Percentiles rank a stretch among this genome's conserved stretches.
Evolutionary conservation across 2,797 vertebrate species (phyloP).

Genomic region (Chaetodon trifasciatus): DNA sequence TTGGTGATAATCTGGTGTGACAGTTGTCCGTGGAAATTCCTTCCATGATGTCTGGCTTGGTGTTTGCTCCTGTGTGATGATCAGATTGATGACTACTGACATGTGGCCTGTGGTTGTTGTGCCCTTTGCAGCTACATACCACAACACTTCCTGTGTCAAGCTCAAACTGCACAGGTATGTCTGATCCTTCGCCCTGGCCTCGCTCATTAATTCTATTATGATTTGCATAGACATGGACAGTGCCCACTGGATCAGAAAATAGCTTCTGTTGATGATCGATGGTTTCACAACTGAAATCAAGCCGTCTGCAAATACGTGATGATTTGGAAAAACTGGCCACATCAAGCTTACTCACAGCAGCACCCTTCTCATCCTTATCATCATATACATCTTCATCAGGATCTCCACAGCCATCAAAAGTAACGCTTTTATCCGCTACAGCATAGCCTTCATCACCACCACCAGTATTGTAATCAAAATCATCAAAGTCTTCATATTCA

Average conservation of each 20-base stretch:
- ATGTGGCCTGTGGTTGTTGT: constrained; percentile 10
- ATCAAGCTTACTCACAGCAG: neutral
- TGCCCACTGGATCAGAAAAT: constrained; percentile 5
- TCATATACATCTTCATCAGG: constrained; percentile 18
- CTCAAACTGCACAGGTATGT: constrained; percentile 20
- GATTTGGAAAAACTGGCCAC: constrained; percentile 49
- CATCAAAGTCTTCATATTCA: constrained; percentile 26
- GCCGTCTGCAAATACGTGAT: constrained; percentile 80
- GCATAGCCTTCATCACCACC: neutral
- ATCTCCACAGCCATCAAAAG: constrained; percentile 10
- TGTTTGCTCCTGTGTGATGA: constrained; percentile 16
- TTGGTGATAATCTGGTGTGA: constrained; percentile 19
- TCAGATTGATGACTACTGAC: neutral
- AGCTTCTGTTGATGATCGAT: constrained; percentile 27
- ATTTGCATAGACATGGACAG: constrained; percentile 22
- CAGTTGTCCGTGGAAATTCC: neutral
- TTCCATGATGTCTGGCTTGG: constrained; percentile 16
- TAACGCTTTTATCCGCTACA: constrained; percentile 17
- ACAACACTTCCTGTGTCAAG: neutral
- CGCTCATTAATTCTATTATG: constrained; percentile 1
- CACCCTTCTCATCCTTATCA: constrained; percentile 23
- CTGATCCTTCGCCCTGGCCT: constrained; percentile 4
- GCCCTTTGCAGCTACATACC: constrained; percentile 7
- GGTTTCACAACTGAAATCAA: constrained; percentile 80
- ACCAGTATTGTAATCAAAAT: constrained; percentile 30